Evolutionary conservation across 2,797 vertebrate genomes (phyloP), one percentile per base, ranked within the genome.

Genomic region (Aeoliscus strigatus): DNA sequence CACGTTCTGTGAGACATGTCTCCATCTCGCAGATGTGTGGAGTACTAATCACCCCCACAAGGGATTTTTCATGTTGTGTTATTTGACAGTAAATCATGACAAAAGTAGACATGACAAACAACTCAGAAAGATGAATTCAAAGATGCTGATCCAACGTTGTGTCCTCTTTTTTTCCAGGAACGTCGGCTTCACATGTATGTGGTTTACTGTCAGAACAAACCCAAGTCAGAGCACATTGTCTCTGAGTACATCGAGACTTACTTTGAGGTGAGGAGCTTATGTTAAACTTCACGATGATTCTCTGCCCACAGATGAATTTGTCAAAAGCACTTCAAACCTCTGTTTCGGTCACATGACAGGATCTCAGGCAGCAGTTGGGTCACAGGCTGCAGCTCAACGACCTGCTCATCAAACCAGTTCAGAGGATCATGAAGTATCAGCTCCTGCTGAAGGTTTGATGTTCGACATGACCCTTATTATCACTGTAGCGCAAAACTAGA

Each of bases 401-500:
- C 60, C 81, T 98, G 67, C 81, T 97, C 41, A 96, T 97, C 86
- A 98, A 97, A 82, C 94, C 95, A n/a, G 94, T 98, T 46, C 95
- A 98, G 81, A 91, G 94, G 81, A 97, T 98, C 72, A 98, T 97
- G 91, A 98, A 97, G 63, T 98, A 97, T 66, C 95, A 97, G 72
- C 88, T 97, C 7, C 85, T 98, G 57, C 84, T 98, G 27, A 98
- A 98, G 92, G 95, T 96, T 60, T 18, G 38, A 13, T 14, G 43
- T 66, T 13, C 6, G 11, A 28, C 27, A 7, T 13, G 4, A 36
- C 6, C n/a, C 18, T 21, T n/a, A n/a, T n/a, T n/a, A n/a, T n/a
- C n/a, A n/a, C n/a, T n/a, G n/a, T n/a, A n/a, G n/a, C n/a, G n/a
- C n/a, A n/a, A n/a, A n/a, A n/a, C n/a, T n/a, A n/a, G n/a, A n/a